phyloP scores from a whole-genome alignment of 2,888 invertebrate species.

The Stenodera caucasica region DNA sequence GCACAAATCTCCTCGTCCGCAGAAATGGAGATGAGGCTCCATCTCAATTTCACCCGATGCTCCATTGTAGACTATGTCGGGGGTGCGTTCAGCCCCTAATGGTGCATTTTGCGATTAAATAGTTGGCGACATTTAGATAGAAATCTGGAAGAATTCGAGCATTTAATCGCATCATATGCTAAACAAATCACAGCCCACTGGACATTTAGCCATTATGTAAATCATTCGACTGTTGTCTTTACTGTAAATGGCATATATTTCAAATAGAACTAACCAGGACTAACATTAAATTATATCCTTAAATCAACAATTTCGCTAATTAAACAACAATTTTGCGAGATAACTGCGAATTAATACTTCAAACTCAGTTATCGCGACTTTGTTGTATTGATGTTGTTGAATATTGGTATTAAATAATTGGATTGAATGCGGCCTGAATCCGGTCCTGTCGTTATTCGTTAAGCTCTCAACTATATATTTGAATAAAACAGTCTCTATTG shows the following conservation, averaged over 20 bases:
- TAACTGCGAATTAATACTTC: not conserved
- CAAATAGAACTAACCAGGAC: constrained; percentile 8
- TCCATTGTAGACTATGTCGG: too few species aligned
- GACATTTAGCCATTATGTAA: constrained; percentile 47
- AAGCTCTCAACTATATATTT: not conserved
- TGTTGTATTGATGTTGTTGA: not conserved
- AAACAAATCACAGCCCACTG: constrained; percentile 38
- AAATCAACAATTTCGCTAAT: not conserved
- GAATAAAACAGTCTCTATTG: constrained; percentile 6
- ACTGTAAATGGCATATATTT: constrained; percentile 7
- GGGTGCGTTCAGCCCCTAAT: not conserved
- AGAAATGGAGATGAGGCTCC: too few species aligned
- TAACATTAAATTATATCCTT: not conserved
- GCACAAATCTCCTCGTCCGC: too few species aligned
- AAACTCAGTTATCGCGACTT: not conserved
- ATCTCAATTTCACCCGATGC: too few species aligned
- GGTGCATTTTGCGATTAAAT: not conserved
- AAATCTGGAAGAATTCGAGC: constrained; percentile 33
- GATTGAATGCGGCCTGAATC: not conserved
- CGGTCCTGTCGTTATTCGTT: constrained; percentile 5
- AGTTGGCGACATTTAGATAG: not conserved
- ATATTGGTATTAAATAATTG: not conserved
- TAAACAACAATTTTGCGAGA: not conserved
- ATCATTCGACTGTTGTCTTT: constrained; percentile 33
- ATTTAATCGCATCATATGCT: constrained; percentile 38